These are phyloP conservation scores for Menidia menidia DNA, from an alignment of 2,797 vertebrate species.

Conservation along the genomic window DNA sequence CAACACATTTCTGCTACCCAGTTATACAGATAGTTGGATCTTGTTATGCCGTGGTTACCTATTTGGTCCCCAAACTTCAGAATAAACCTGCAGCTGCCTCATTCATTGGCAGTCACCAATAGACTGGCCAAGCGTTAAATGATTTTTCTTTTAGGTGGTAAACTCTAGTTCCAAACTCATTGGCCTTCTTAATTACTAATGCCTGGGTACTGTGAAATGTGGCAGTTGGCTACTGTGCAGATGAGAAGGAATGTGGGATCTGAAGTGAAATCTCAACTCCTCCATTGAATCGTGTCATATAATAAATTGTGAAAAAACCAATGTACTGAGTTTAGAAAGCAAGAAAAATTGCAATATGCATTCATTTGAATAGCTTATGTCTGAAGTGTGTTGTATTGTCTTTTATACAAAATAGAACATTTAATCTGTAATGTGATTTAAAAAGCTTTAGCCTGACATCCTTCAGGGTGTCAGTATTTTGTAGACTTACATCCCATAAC, in stretches of 20 bases:
- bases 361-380: background rate
- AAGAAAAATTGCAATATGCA: background rate
- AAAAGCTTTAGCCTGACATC: background rate
- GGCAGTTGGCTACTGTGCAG: slow-evolving; percentile 61
- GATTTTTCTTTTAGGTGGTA: background rate
- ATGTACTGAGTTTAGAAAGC: background rate
- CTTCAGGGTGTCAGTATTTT: background rate
- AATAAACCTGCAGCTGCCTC: background rate
- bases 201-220: slow-evolving; percentile 23
- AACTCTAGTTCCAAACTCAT: slow-evolving; percentile 1
- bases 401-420: background rate
- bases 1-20: slow-evolving; percentile 26
- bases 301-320: slow-evolving; percentile 8
- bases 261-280: slow-evolving; percentile 60
- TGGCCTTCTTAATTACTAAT: slow-evolving; percentile 17
- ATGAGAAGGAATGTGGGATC: slow-evolving; percentile 51
- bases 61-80: slow-evolving; percentile 4
- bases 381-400: background rate
- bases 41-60: background rate
- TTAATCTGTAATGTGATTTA: background rate
- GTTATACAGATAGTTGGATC: slow-evolving; percentile 15
- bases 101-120: background rate
- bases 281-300: slow-evolving; percentile 53
- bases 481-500: slow-evolving; percentile 9
- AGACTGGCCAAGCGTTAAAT: slow-evolving; percentile 11